Evolutionary conservation across 1,140 invertebrate genomes (phyloP), one percentile per base, ranked within the genome.

Genomic region (Trachymyrmex septentrionalis): DNA sequence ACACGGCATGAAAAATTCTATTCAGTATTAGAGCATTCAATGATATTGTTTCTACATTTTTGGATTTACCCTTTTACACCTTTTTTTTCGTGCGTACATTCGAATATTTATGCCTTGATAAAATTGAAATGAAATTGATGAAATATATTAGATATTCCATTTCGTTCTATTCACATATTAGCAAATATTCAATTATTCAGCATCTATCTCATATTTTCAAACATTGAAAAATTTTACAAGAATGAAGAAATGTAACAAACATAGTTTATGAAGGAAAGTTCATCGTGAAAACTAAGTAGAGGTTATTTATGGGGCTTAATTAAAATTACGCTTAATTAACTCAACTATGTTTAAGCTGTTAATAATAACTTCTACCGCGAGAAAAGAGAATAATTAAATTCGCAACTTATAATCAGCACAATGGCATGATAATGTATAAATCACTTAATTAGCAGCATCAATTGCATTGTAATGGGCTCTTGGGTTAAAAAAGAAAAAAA

Each of bases 401-500:
- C 69, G 69, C 80, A 61, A 84, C 80, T 84, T 75, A 30, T 75
- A 73, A 75, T 73, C 69, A 75, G 57, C 55, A 75, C 69, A 61
- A 73, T 61, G 55, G 55, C 69, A 27, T 61, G 53, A 82, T 72
- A 66, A 72, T 34, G 34, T 21, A 84, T 84, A 84, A 84, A 84
- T 84, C 80, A 75, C 80, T 84, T 75, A 75, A 84, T 84, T 75
- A 61, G 69, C 55, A 21, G n/a, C 80, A 73, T 84, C 80, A 75
- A 73, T 82, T 82, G 80, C 80, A 82, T 82, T 48, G 69, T 75
- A 75, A 84, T 61, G 27, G 30, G 72, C 24, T 61, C 73, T n/a
- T 34, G 44, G 69, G 9, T 75, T 57, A 61, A 73, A 63, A 73
- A 34, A 44, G 38, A 10, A 16, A 21, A 27, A 10, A 16, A 21